Base-by-base conservation (phyloP, 2,113 vertebrate species). In the Setophaga kirtlandii region DNA sequence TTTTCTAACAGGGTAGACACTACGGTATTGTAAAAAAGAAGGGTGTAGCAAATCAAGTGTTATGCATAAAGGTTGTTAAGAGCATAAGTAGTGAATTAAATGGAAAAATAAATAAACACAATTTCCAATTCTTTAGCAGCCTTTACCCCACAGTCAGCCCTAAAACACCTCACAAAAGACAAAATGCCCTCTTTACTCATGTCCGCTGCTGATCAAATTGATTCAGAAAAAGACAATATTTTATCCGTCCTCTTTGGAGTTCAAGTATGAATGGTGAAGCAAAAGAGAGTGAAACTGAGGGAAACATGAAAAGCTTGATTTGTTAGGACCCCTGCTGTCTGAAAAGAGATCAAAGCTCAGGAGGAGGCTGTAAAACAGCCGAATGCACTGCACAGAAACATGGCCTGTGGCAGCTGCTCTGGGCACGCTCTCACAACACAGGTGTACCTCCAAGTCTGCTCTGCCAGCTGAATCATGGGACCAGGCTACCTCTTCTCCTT, bases 281-380 rank as follows among this genome's bases (percentile, higher is more conserved):
- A 90, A 98, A 98, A 98, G 97, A 97, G 97, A 98, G 97, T 97
- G 98, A 98, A 98, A 98, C 97, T 98, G 98, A 98, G 98, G 96
- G 98, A 98, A 98, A 98, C 98, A 98, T 99, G 98, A 99, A 99
- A 98, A 99, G 98, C 98, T 98, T 98, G 98, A 99, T 98, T 99
- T 98, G 98, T 97, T 98, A 98, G 98, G 98, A 98, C 99, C 98
- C 99, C 99, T 98, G 98, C 99, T 98, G 99, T 98, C 98, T 98
- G 98, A 98, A 98, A 98, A 98, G 97, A 99, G 98, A 99, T 98
- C 98, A 99, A 99, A 99, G 98, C 98, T 98, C 98, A 98, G 98
- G 98, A 98, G 98, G 98, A 98, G 98, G 98, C 98, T 98, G 98
- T 98, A 98, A 98, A 98, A 97, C 97, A 98, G 98, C 97, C 93